Conservation (phyloP, 2,888 invertebrate species). For the Lamellibrachia satsuma region DNA sequence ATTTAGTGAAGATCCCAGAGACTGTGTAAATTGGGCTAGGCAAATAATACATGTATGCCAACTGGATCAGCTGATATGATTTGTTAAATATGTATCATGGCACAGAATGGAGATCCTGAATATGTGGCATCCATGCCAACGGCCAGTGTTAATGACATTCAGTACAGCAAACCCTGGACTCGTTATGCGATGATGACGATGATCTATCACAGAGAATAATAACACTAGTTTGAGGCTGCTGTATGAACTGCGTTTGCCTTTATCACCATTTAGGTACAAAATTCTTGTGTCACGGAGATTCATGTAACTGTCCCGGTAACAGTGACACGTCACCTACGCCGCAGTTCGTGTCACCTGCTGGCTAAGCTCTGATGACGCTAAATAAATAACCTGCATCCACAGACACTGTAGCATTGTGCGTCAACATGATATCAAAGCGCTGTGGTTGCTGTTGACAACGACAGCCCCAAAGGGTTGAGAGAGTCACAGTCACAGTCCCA, state of each 20-base stretch:
- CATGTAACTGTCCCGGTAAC: neutral
- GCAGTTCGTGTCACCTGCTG: neutral
- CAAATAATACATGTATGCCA: neutral
- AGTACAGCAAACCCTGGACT: neutral
- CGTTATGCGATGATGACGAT: neutral
- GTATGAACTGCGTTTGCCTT: neutral
- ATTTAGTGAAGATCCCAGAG: neutral
- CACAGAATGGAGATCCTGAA: neutral
- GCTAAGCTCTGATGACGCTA: neutral
- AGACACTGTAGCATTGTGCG: neutral
- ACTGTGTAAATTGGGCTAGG: neutral
- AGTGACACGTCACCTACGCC: neutral
- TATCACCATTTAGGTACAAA: neutral
- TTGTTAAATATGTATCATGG: slow-evolving; percentile 5
- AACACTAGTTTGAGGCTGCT: neutral
- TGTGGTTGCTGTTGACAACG: neutral
- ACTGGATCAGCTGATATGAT: neutral
- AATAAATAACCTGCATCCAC: neutral
- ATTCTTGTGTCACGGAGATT: neutral
- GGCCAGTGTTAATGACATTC: neutral
- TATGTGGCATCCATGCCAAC: neutral
- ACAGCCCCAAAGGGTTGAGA: neutral
- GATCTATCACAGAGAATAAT: neutral
- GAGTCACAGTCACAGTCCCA: neutral
- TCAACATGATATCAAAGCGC: neutral